phyloP scores from a whole-genome alignment of 2,888 invertebrate genomes.

The Linnaemya vulpina region DNA sequence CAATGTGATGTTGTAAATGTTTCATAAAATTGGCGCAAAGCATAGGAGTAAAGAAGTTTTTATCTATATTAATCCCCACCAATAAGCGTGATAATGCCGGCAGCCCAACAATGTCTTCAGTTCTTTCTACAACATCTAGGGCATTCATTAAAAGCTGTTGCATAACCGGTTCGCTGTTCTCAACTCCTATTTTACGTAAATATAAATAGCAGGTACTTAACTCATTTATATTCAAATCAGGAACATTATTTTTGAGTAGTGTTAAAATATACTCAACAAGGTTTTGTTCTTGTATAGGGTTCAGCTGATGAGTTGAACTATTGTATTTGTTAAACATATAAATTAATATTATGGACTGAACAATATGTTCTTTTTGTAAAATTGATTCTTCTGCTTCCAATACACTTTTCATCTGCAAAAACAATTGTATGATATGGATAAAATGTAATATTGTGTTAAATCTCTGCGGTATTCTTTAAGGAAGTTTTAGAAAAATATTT shows the following conservation, averaged over 20 bases:
- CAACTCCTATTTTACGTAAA: conserved; percentile 83
- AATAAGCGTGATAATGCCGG: conserved; percentile 82
- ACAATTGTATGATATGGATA: too few species aligned
- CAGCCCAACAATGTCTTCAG: conserved; percentile 78
- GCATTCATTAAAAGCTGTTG: conserved; percentile 79
- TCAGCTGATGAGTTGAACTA: neutral
- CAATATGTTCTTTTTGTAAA: conserved; percentile 72
- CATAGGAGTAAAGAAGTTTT: conserved; percentile 82
- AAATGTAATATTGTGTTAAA: too few species aligned
- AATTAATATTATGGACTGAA: conserved; percentile 75
- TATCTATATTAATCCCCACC: conserved; percentile 81
- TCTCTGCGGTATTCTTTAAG: too few species aligned
- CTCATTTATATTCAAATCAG: conserved; percentile 80
- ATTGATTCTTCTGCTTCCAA: conserved; percentile 34
- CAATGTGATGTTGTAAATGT: conserved; percentile 79
- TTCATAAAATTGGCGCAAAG: conserved; percentile 82
- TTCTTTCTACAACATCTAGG: conserved; percentile 75
- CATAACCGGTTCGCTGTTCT: conserved; percentile 78
- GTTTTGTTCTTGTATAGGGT: neutral
- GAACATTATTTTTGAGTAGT: conserved; percentile 76
- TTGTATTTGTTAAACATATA: conserved; percentile 73
- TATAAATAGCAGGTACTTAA: conserved; percentile 83
- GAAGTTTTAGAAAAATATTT: too few species aligned
- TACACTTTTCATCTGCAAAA: conserved; percentile 69
- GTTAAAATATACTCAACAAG: conserved; percentile 72